These are phyloP conservation scores for Pipistrellus nathusii DNA, from an alignment of 2,797 vertebrate species.

Conservation along the genomic window DNA sequence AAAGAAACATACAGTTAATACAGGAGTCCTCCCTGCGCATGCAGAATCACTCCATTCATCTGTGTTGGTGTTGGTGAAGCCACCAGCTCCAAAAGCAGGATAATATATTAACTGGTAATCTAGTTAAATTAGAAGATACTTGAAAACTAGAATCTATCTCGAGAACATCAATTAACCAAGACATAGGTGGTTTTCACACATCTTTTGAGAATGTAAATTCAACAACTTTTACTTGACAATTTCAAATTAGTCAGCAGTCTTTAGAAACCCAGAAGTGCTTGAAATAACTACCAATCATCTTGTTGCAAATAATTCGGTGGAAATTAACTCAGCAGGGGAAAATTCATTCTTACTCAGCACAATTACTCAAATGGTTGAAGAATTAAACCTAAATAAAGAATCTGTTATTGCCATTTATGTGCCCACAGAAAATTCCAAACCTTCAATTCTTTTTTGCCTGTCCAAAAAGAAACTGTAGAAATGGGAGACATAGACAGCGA, in stretches of 20 bases:
- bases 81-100: conserved; percentile 61
- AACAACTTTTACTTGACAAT: conserved; percentile 82
- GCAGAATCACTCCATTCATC: conserved; percentile 62
- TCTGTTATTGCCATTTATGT: conserved; percentile 88
- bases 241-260: conserved; percentile 78
- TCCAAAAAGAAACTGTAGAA: conserved; percentile 78
- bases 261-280: conserved; percentile 77
- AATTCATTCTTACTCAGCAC: conserved; percentile 84
- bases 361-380: conserved; percentile 84
- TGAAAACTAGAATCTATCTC: conserved; percentile 69
- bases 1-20: conserved; percentile 84
- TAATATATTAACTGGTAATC: conserved; percentile 64
- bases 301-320: conserved; percentile 77
- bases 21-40: conserved; percentile 75
- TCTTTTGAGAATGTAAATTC: conserved; percentile 76
- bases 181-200: conserved; percentile 65
- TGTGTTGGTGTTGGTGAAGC: conserved; percentile 49
- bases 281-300: conserved; percentile 75
- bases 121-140: conserved; percentile 33
- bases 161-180: conserved; percentile 69
- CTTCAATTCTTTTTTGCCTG: conserved; percentile 78
- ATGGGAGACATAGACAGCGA: conserved; percentile 76
- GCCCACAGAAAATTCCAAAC: conserved; percentile 82
- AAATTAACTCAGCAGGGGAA: conserved; percentile 83
- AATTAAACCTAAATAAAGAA: conserved; percentile 83